These are phyloP conservation scores for Catocala fraxini DNA, from an alignment of 2,888 invertebrate genomes.

Conservation along the genomic window DNA sequence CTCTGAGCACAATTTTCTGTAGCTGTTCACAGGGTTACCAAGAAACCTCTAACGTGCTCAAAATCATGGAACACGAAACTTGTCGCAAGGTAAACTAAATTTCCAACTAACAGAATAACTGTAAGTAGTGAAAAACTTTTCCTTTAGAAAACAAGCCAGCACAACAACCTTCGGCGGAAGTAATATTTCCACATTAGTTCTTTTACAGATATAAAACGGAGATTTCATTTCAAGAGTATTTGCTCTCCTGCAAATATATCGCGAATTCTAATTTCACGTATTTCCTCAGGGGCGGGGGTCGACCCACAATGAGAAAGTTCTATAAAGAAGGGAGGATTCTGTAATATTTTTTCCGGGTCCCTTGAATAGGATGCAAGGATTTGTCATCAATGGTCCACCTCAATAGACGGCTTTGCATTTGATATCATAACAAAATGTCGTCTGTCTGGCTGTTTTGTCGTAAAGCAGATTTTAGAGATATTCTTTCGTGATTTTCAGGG, in stretches of 20 bases:
- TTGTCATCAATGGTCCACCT: slow-evolving; percentile 46
- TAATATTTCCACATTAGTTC: slow-evolving; percentile 34
- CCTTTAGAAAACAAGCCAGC: slow-evolving; percentile 3
- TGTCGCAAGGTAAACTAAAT: slow-evolving; percentile 9
- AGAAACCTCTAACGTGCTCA: neutral
- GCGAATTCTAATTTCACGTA: slow-evolving; percentile 51
- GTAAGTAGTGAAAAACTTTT: slow-evolving; percentile 2
- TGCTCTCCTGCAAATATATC: slow-evolving; percentile 46
- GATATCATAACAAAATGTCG: slow-evolving; percentile 42
- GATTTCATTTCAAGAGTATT: slow-evolving; percentile 44
- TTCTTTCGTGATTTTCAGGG: slow-evolving; percentile 13
- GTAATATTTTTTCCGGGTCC: slow-evolving; percentile 48
- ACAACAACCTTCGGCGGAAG: slow-evolving; percentile 18
- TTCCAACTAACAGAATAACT: slow-evolving; percentile 3
- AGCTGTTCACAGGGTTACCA: neutral
- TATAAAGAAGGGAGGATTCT: slow-evolving; percentile 39
- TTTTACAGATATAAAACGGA: slow-evolving; percentile 30
- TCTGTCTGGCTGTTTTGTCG: slow-evolving; percentile 15
- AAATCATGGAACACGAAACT: slow-evolving; percentile 9
- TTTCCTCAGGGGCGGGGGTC: slow-evolving; percentile 39
- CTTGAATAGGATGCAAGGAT: slow-evolving; percentile 49
- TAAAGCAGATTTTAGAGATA: slow-evolving; percentile 15
- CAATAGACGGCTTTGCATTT: slow-evolving; percentile 41
- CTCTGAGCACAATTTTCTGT: neutral
- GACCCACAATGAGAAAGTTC: slow-evolving; percentile 48